Evolutionary conservation across 2,888 invertebrate species (phyloP), one percentile per base, ranked within the genome.

Genomic region (Ferdinandea cuprea): DNA sequence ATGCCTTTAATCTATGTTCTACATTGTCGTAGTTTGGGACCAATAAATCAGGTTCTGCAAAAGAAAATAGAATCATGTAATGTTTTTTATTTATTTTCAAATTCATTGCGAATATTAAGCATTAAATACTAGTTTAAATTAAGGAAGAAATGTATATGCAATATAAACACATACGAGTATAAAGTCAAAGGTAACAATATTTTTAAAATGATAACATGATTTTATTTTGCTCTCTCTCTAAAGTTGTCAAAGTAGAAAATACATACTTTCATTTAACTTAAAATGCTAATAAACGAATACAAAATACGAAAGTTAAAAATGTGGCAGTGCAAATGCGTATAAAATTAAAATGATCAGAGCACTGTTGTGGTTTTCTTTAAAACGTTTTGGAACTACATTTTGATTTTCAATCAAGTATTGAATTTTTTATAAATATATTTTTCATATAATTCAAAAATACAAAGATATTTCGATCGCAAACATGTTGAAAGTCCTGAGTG

Each of bases 1-100:
- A 91, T 72, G 88, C 87, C 88, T 89, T 90, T 85, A 90, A 79
- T 87, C 88, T 85, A 79, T 86, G 85, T 86, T 88, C 87, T 85
- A 69, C 86, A 87, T 89, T 86, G 86, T 90, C 90, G 86, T 90
- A 90, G 85, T 90, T 89, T 87, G 90, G 90, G 87, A 88, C 87
- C 88, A 90, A 87, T 74, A 88, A 87, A 71, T 90, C 89, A 86
- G 87, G 86, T 78, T 86, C 90, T 90, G 88, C 52, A 88, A 88
- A 78, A 44, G 46, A 63, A 68, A 35, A 32, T 46, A 19, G 17
- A 9, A 4, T 44, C 11, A 19, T 44, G 17, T 19, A 11, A 17
- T 19, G 17, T 21, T 7, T 9, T 19, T 3, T 42, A 2, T 6
- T 15, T 42, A 17, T 0, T 17, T 17, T 8, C 1, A 37, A 1